phyloP scores from a whole-genome alignment of 2,797 vertebrate species.

The Liasis olivaceus region DNA sequence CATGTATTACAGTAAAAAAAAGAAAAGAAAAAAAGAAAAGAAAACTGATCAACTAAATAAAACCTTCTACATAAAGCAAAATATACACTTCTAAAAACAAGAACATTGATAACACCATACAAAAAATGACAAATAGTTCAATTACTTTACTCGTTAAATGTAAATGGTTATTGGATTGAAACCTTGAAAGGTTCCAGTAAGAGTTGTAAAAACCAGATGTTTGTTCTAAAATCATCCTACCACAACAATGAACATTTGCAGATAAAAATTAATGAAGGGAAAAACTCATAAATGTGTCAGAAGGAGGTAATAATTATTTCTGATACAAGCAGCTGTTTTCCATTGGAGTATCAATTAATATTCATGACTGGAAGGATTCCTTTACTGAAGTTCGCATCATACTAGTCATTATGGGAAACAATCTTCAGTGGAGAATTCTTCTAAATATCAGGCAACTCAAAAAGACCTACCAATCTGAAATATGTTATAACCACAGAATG shows the following conservation, averaged over 20 bases:
- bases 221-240: slow-evolving; percentile 72
- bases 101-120: slow-evolving; percentile 39
- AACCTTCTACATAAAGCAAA: slow-evolving; percentile 28
- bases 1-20: background rate
- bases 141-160: slow-evolving; percentile 60
- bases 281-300: slow-evolving; percentile 72
- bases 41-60: background rate
- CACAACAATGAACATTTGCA: slow-evolving; percentile 66
- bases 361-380: slow-evolving; percentile 34
- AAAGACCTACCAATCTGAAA: background rate
- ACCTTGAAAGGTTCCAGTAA: slow-evolving; percentile 66
- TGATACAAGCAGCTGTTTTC: slow-evolving; percentile 66
- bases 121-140: slow-evolving; percentile 61
- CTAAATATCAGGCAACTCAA: background rate
- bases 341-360: slow-evolving; percentile 58
- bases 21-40: background rate
- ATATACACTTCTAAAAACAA: slow-evolving; percentile 51
- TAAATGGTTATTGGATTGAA: slow-evolving; percentile 64
- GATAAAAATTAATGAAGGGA: slow-evolving; percentile 75
- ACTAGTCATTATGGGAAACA: background rate
- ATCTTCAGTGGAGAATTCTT: slow-evolving; percentile 9
- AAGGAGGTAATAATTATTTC: slow-evolving; percentile 72
- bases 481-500: accelerated
- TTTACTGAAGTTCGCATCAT: slow-evolving; percentile 41
- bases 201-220: slow-evolving; percentile 72